phyloP scores from a whole-genome alignment of 2,888 invertebrate species.

The Drosophila antonietae region DNA sequence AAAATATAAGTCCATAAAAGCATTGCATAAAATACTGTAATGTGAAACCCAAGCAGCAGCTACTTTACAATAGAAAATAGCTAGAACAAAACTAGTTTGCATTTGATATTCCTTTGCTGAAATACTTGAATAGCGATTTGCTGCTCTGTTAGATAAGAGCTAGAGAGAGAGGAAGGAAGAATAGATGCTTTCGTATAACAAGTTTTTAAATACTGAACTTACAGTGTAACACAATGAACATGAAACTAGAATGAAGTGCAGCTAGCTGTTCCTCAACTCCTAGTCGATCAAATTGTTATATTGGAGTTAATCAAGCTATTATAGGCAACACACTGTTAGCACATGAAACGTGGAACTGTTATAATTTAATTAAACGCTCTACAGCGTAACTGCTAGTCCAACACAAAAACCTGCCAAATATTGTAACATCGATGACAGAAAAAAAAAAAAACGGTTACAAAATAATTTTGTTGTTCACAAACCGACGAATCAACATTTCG shows the following conservation, averaged over 20 bases:
- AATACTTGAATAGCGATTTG: no score
- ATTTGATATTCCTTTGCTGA: no score
- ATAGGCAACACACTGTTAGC: accelerated
- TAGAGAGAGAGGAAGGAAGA: no score
- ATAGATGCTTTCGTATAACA: no score
- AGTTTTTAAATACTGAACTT: not conserved
- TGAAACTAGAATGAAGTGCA: not conserved
- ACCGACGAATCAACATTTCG: not conserved
- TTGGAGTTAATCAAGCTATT: no score
- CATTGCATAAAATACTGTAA: not conserved
- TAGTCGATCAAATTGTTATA: no score
- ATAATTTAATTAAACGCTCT: not conserved
- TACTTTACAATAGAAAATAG: no score
- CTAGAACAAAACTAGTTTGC: no score
- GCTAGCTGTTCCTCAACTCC: no score
- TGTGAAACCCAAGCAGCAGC: not conserved
- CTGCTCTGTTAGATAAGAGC: no score
- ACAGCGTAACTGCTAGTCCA: not conserved
- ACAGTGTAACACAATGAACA: no score
- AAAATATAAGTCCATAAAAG: no score
- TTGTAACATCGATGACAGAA: not conserved
- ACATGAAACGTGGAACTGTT: not conserved
- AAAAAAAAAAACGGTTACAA: not conserved
- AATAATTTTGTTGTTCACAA: conserved; percentile 7
- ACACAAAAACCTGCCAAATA: not conserved